Percentiles rank a stretch among this genome's conserved stretches.
Conservation (phyloP, 2,113 vertebrate genomes). For the Cyrtonyx montezumae region DNA sequence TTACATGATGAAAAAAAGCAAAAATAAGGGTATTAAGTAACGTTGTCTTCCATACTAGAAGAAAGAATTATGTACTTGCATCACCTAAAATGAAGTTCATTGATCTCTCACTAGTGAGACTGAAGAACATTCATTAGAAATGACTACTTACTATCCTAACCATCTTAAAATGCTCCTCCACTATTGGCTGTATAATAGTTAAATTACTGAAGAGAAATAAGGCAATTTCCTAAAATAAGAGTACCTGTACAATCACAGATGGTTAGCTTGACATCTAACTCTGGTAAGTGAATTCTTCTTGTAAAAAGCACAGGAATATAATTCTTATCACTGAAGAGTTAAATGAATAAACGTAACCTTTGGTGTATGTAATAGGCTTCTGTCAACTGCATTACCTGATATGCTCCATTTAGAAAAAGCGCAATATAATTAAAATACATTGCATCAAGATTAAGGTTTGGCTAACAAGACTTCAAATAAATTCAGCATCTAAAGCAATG, state of each 20-base stretch:
- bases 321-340: background rate
- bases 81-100: background rate
- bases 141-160: background rate
- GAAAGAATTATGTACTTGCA: background rate
- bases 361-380: background rate
- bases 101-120: background rate
- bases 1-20: background rate
- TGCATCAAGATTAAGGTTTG: background rate
- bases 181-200: rapidly evolving
- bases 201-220: background rate
- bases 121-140: background rate
- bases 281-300: background rate
- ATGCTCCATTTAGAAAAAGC: background rate
- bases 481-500: background rate
- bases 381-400: background rate
- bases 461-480: background rate
- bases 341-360: background rate
- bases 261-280: background rate
- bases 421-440: background rate
- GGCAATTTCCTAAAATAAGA: background rate
- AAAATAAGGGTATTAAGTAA: background rate
- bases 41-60: background rate
- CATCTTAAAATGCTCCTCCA: background rate
- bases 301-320: background rate
- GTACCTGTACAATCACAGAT: background rate